Percentiles rank a stretch among this genome's conserved stretches.
phyloP scores from a whole-genome alignment of 2,888 invertebrate species.

The Drepanosiphum platanoidis region DNA sequence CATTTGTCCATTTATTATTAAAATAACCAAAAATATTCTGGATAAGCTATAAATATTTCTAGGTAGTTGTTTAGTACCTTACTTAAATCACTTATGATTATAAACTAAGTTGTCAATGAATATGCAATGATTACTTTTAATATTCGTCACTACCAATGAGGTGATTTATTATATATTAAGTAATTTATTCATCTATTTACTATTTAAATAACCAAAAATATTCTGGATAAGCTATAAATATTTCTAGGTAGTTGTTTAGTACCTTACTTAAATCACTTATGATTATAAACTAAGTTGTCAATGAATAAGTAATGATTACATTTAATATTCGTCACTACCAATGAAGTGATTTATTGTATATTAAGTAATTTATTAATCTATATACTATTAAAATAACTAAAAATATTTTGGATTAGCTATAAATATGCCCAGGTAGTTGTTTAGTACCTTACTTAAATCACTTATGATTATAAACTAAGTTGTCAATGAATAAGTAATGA shows the following conservation, averaged over 20 bases:
- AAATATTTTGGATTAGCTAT: neutral
- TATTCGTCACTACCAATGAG: neutral
- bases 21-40: too few species aligned
- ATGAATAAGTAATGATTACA: neutral
- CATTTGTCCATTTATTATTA: neutral
- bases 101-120: neutral
- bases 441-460: neutral
- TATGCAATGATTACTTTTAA: neutral
- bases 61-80: neutral
- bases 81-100: slow-evolving; percentile 3
- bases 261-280: neutral
- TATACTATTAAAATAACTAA: too few species aligned
- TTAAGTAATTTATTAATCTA: too few species aligned
- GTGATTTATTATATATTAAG: neutral
- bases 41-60: neutral
- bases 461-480: neutral
- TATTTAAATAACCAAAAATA: too few species aligned
- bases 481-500: neutral
- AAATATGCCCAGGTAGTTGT: too few species aligned
- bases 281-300: neutral
- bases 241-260: neutral
- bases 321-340: slow-evolving; percentile 23
- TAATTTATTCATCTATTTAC: too few species aligned
- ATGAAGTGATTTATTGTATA: neutral
- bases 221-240: too few species aligned